Evolutionary conservation across 1,140 invertebrate species (phyloP).

Genomic region (Battus philenor): DNA sequence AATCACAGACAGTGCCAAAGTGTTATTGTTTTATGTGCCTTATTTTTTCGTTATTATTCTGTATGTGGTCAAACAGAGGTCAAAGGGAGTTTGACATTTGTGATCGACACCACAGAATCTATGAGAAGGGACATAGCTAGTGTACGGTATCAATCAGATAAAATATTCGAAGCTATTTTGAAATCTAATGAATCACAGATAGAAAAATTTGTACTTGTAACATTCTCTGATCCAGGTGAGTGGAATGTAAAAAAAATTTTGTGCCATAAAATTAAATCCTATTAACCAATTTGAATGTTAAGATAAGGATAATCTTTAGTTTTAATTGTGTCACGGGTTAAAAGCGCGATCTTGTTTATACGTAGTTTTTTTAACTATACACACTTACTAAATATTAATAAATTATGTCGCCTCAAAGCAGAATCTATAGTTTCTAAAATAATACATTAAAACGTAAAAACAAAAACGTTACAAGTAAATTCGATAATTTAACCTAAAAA

Average conservation of each 20-base stretch:
- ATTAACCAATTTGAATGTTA: no score
- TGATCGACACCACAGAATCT: background rate
- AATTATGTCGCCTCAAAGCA: no score
- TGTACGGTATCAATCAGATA: background rate
- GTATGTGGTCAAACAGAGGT: background rate
- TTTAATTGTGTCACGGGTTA: no score
- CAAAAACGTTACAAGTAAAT: no score
- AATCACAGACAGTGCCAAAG: background rate
- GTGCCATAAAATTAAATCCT: background rate
- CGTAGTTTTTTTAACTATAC: no score
- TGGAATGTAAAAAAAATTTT: background rate
- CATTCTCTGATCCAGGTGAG: background rate
- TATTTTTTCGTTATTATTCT: background rate
- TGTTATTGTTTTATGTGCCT: background rate
- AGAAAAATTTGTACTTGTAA: conserved; percentile 4
- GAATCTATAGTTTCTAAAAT: no score
- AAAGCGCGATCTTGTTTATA: no score
- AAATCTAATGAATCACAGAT: conserved; percentile 4
- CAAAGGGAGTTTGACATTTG: conserved; percentile 2
- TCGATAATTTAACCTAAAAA: no score
- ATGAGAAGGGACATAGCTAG: background rate
- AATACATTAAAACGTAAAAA: no score
- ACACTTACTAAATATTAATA: no score
- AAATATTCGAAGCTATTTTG: conserved; percentile 1
- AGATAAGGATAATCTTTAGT: no score